A percentile compares a stretch with the other conserved stretches of the same genome.
Evolutionary conservation across 2,113 vertebrate species (phyloP).

Genomic region (Gulo gulo): DNA sequence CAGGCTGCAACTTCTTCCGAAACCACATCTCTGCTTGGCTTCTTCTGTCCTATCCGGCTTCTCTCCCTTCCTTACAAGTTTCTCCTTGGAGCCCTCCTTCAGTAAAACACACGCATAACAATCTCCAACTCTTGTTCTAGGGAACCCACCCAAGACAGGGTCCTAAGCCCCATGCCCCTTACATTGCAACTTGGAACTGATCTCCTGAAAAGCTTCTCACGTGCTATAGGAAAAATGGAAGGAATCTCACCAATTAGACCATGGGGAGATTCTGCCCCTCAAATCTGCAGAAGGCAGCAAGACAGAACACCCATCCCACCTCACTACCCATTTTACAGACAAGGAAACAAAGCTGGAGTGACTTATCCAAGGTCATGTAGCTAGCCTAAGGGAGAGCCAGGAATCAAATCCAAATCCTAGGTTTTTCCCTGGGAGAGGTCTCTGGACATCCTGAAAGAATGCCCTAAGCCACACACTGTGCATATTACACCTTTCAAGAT

Average conservation of each 20-base stretch:
- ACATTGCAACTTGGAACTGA: too few relatives aligned
- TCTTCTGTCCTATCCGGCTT: background rate
- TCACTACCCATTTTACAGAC: background rate
- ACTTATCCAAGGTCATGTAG: background rate
- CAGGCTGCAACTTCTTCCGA: background rate
- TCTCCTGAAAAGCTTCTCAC: background rate
- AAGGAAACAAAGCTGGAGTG: background rate
- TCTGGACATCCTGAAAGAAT: background rate
- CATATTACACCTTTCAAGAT: background rate
- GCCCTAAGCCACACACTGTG: background rate
- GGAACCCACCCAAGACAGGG: background rate
- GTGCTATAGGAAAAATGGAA: background rate
- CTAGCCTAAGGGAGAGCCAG: background rate
- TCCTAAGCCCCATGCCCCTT: background rate
- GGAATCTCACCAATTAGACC: background rate
- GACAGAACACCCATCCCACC: background rate
- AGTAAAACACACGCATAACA: background rate
- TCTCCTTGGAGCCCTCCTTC: background rate
- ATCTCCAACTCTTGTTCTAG: background rate
- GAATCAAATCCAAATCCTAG: background rate
- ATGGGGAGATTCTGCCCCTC: background rate
- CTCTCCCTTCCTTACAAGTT: background rate
- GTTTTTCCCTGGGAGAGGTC: background rate
- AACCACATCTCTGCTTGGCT: background rate
- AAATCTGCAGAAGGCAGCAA: background rate